A percentile compares a stretch with the other conserved stretches of the same genome.
Evolutionary conservation across 1,140 invertebrate genomes (phyloP).

Genomic region (Zaprionus vittiger): DNA sequence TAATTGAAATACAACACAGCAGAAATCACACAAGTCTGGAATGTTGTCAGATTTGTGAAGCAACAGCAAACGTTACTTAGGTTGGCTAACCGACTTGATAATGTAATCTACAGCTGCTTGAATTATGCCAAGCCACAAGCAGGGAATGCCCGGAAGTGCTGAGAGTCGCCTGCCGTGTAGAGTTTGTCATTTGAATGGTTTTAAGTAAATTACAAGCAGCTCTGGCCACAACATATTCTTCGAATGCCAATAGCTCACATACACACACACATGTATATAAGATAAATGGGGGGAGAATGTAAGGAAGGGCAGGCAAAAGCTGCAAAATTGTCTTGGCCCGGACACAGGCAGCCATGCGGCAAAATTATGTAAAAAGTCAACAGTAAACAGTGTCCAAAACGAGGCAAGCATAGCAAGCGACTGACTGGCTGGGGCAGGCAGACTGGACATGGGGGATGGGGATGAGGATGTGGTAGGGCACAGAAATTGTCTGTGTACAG

Average conservation of each 20-base stretch:
- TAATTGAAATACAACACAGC: conserved; percentile 30
- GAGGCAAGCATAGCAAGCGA: neutral
- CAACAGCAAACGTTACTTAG: conserved; percentile 24
- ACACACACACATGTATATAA: conserved; percentile 37
- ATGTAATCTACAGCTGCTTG: conserved; percentile 58
- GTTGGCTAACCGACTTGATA: conserved; percentile 56
- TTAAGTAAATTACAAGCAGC: conserved; percentile 79
- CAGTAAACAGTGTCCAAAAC: conserved; percentile 55
- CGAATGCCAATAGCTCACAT: conserved; percentile 55
- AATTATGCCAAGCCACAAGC: conserved; percentile 4
- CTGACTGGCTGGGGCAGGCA: neutral
- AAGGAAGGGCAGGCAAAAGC: neutral
- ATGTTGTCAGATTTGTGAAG: conserved; percentile 44
- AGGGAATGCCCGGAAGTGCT: neutral
- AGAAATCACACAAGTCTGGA: conserved; percentile 5
- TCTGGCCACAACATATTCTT: conserved; percentile 60
- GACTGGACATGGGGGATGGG: neutral
- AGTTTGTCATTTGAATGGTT: conserved; percentile 72
- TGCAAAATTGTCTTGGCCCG: conserved; percentile 23
- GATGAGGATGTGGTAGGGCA: conserved; percentile 18
- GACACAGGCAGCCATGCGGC: conserved; percentile 73
- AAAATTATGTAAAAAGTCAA: conserved; percentile 82
- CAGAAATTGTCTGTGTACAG: conserved; percentile 68
- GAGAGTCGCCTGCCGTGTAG: conserved; percentile 27
- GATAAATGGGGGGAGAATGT: conserved; percentile 12